phyloP scores from a whole-genome alignment of 2,888 invertebrate species.

The Eupeodes luniger region DNA sequence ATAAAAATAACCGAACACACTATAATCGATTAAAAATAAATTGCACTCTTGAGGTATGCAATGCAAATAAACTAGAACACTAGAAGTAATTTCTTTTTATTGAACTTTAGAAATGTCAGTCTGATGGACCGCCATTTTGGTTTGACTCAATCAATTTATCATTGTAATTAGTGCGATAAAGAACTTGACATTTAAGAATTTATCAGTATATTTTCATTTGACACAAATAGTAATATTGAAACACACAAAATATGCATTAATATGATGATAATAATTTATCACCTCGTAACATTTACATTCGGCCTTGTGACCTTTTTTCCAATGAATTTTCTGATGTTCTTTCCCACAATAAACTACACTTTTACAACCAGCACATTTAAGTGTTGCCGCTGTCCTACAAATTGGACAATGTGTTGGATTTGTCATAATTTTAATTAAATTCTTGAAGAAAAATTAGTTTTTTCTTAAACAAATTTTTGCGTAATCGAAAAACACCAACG shows the following conservation, averaged over 20 bases:
- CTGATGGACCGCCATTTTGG: neutral
- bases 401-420: constrained; percentile 86
- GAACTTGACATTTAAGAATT: constrained; percentile 49
- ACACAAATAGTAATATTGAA: constrained; percentile 44
- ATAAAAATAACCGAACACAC: constrained; percentile 45
- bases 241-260: neutral
- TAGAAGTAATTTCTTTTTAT: constrained; percentile 21
- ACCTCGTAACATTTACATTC: constrained; percentile 86
- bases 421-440: constrained; percentile 50
- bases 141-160: constrained; percentile 6
- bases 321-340: constrained; percentile 89
- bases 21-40: constrained; percentile 50
- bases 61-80: constrained; percentile 34
- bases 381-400: constrained; percentile 87
- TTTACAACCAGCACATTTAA: constrained; percentile 89
- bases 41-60: neutral
- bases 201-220: neutral
- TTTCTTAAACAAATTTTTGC: constrained; percentile 59
- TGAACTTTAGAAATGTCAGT: constrained; percentile 14
- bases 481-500: constrained; percentile 49
- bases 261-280: constrained; percentile 10
- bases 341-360: constrained; percentile 89
- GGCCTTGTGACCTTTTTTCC: constrained; percentile 88
- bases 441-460: neutral
- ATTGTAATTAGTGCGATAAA: neutral